These are phyloP conservation scores for Phyto melanocephala DNA, from an alignment of 2,888 invertebrate species.

Conservation along the genomic window DNA sequence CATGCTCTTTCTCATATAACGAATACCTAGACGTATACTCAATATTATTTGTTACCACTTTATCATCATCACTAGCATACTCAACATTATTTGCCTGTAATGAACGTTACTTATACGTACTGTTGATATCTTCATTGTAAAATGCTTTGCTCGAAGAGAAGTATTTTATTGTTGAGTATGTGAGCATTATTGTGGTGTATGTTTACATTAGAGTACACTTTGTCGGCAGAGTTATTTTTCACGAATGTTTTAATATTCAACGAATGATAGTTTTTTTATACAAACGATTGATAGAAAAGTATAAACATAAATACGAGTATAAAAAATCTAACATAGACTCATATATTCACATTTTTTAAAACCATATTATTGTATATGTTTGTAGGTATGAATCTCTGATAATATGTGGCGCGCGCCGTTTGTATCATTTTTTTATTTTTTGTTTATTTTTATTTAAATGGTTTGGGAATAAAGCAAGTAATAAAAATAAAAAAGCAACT, in stretches of 20 bases:
- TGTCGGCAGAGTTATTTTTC: conserved; percentile 10
- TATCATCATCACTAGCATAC: background rate
- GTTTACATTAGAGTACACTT: conserved; percentile 4
- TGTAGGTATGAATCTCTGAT: background rate
- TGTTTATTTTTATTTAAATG: conserved; percentile 35
- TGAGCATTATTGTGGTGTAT: background rate
- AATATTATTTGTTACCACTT: conserved; percentile 14
- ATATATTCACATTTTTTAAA: background rate
- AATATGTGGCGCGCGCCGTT: conserved; percentile 49
- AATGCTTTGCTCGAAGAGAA: conserved; percentile 7
- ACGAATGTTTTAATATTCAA: conserved; percentile 27
- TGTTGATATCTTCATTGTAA: conserved; percentile 36
- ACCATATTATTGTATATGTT: background rate
- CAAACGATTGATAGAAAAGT: conserved; percentile 7
- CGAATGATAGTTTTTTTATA: conserved; percentile 25
- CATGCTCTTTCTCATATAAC: background rate
- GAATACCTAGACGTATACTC: conserved; percentile 42
- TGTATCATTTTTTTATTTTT: background rate
- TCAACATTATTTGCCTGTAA: conserved; percentile 19
- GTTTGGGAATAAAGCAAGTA: background rate
- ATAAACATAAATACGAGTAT: conserved; percentile 40
- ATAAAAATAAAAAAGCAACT: background rate
- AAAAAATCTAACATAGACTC: background rate
- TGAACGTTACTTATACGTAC: conserved; percentile 44
- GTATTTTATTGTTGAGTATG: background rate